These are phyloP conservation scores for Sphaerodactylus townsendi DNA, from an alignment of 2,113 vertebrate genomes.

Conservation along the genomic window DNA sequence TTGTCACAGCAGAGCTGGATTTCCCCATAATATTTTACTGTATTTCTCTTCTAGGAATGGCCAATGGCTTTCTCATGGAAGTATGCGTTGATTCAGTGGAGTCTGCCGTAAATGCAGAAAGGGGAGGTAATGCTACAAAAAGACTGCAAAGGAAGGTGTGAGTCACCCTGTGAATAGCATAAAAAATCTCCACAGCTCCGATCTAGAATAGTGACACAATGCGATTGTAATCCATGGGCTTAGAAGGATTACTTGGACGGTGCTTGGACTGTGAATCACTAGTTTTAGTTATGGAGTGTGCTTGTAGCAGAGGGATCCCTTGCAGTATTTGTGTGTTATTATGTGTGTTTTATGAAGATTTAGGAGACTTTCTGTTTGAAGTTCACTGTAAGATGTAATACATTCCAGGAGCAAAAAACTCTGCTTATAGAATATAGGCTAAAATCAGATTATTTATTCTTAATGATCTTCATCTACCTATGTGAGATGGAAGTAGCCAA, in stretches of 20 bases:
- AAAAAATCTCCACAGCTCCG: background rate
- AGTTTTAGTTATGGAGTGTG: too few relatives aligned
- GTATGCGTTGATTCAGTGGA: conserved; percentile 97
- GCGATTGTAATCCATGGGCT: too few relatives aligned
- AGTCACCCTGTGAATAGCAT: background rate
- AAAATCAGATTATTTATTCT: background rate
- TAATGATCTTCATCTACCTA: background rate
- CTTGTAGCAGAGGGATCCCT: too few relatives aligned
- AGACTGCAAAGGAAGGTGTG: background rate
- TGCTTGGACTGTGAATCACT: too few relatives aligned
- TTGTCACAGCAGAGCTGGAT: background rate
- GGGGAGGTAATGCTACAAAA: conserved; percentile 83
- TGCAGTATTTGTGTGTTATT: too few relatives aligned
- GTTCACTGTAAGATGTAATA: too few relatives aligned
- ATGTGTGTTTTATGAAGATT: too few relatives aligned
- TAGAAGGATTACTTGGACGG: too few relatives aligned
- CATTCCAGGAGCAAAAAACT: background rate
- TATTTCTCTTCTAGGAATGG: conserved; percentile 71
- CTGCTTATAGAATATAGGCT: background rate
- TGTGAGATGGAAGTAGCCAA: background rate
- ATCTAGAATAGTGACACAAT: too few relatives aligned
- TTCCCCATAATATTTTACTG: background rate
- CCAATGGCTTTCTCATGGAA: conserved; percentile 90
- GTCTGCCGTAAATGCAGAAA: conserved; percentile 93
- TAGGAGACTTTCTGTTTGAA: background rate